Evolutionary conservation across 64 coral and sea anemone genomes (phyloP).

Genomic region (Actinia tenebrosa): DNA sequence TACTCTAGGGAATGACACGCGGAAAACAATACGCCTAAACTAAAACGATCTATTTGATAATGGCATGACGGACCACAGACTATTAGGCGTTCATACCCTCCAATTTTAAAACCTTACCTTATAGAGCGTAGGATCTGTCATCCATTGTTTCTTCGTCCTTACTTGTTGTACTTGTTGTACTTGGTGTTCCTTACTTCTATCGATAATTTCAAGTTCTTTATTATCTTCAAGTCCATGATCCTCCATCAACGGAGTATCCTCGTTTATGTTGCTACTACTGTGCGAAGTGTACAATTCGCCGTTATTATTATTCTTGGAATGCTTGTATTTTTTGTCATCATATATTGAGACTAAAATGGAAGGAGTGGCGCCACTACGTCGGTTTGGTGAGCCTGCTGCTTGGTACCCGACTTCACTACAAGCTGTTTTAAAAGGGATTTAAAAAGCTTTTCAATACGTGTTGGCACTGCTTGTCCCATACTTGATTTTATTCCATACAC

Average conservation of each 20-base stretch:
- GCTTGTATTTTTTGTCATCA: slow-evolving; percentile 16
- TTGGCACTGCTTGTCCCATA: no score
- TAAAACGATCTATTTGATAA: no score
- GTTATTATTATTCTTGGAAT: neutral
- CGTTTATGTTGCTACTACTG: neutral
- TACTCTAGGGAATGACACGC: no score
- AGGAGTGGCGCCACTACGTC: slow-evolving; percentile 33
- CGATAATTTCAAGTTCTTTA: slow-evolving; percentile 22
- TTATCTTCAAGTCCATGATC: neutral
- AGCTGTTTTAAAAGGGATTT: neutral
- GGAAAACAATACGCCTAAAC: no score
- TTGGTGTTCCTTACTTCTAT: neutral
- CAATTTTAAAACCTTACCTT: neutral
- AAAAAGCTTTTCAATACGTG: neutral
- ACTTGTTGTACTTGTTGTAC: neutral
- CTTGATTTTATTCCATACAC: no score
- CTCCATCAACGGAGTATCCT: neutral
- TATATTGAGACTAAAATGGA: slow-evolving; percentile 27
- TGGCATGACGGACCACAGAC: no score
- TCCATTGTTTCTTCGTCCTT: slow-evolving; percentile 45
- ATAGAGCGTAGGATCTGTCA: slow-evolving; percentile 36
- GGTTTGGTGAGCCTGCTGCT: neutral
- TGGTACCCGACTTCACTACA: neutral
- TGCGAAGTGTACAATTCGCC: neutral
- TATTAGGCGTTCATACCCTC: no score